A percentile compares a stretch with the other conserved stretches of the same genome.
phyloP scores from a whole-genome alignment of 2,797 vertebrate species.

The Nyctalus aviator region DNA sequence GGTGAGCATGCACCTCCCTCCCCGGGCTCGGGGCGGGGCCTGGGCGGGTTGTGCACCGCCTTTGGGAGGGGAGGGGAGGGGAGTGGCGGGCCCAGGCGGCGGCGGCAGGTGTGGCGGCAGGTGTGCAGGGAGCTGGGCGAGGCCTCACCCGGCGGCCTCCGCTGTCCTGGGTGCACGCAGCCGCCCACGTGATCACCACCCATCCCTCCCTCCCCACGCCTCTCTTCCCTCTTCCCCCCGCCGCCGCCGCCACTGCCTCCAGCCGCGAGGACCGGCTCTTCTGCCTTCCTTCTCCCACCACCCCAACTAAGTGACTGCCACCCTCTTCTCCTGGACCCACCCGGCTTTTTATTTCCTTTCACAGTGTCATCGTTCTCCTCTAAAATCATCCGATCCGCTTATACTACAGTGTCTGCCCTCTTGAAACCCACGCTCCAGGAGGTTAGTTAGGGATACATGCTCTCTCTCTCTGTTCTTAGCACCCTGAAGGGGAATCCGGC shows the following conservation, averaged over 20 bases:
- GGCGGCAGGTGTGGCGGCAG: neutral
- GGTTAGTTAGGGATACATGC: neutral
- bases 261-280: fast-evolving
- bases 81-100: neutral
- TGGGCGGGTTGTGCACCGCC: neutral
- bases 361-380: neutral
- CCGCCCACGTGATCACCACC: neutral
- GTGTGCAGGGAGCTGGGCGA: neutral
- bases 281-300: neutral
- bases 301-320: neutral
- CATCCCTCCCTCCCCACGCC: fast-evolving
- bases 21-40: neutral
- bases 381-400: neutral
- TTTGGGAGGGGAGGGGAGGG: too few relatives aligned
- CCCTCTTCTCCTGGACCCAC: neutral
- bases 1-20: neutral
- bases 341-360: neutral
- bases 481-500: neutral
- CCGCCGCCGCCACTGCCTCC: neutral
- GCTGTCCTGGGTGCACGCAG: neutral
- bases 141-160: fast-evolving
- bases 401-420: neutral
- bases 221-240: neutral
- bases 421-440: neutral
- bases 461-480: constrained; percentile 40